Percentiles rank a stretch among this genome's conserved stretches.
Evolutionary conservation across 2,797 vertebrate genomes (phyloP).

Genomic region (Helostoma temminkii): DNA sequence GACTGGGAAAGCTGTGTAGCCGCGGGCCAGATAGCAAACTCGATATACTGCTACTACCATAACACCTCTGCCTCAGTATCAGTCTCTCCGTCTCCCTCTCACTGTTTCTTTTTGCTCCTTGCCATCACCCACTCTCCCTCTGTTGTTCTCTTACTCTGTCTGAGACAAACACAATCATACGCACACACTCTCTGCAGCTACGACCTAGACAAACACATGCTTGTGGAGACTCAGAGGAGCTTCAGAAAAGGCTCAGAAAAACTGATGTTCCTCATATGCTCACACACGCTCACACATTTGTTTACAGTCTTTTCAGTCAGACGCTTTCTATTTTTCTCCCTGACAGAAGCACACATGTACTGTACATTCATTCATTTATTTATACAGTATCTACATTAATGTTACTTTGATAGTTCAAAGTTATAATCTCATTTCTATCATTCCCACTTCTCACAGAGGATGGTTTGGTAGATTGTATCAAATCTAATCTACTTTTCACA

Average conservation of each 20-base stretch:
- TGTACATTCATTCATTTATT: conserved; percentile 12
- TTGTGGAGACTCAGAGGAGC: conserved; percentile 57
- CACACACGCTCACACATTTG: conserved; percentile 28
- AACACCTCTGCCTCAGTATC: conserved; percentile 54
- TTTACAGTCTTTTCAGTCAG: conserved; percentile 27
- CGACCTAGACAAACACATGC: conserved; percentile 60
- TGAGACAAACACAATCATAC: conserved; percentile 58
- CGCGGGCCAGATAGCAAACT: conserved; percentile 62
- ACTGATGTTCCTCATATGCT: conserved; percentile 40
- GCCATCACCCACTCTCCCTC: conserved; percentile 42
- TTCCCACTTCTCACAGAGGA: too few relatives aligned
- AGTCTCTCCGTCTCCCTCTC: conserved; percentile 24
- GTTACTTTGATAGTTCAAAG: neutral
- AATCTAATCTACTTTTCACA: conserved; percentile 19
- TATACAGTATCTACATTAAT: neutral
- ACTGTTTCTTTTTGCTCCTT: conserved; percentile 27
- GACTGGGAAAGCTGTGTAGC: conserved; percentile 53
- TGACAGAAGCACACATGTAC: conserved; percentile 3
- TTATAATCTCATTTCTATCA: too few relatives aligned
- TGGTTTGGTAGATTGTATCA: conserved; percentile 7
- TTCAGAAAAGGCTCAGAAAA: conserved; percentile 47
- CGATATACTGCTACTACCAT: conserved; percentile 50
- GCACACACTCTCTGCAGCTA: conserved; percentile 24
- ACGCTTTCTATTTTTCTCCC: conserved; percentile 14
- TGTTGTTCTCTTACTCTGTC: conserved; percentile 34